Base-by-base conservation (phyloP, 2,888 invertebrate genomes). In the Lasioglossum morio region DNA sequence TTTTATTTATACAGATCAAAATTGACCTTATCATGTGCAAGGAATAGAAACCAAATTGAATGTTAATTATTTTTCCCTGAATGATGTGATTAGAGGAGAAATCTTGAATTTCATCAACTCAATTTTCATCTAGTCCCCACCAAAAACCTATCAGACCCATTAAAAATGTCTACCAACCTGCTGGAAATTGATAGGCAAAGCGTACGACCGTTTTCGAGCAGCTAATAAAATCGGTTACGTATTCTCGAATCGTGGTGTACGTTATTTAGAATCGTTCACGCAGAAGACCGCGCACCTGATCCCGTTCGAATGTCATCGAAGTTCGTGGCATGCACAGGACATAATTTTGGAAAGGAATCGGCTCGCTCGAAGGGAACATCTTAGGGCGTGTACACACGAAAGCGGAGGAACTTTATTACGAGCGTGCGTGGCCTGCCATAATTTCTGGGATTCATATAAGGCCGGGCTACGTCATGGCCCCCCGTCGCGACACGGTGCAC, bases 371-470 rank as follows among this genome's bases (percentile, higher is more conserved):
- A 73, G 77, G 70, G 73, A 75, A 76, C 85, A 81, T 78, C 77
- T 85, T 40, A 75, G 77, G 84, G 66, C 72, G 70, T 63, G 81
- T 63, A 72, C 40, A 23, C 19, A 43, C 69, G 23, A 34, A 74
- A 34, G 77, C 53, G 46, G 84, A 81, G 80, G 78, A 87, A 90
- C 90, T 92, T 92, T 92, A 92, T 92, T 89, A 89, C 91, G 82
- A 83, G 88, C 85, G 88, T 90, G 89, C 91, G 85, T 82, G 86
- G 87, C 83, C 82, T 89, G 84, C 91, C 92, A 92, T 92, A 92
- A 93, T 93, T 93, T 92, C 90, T 87, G 85, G 92, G 92, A 92
- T 92, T 90, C 91, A 87, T 90, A 87, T 87, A 90, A 90, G 89
- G 79, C 83, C 69, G 57, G 83, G 74, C 77, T 79, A 80, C 81